Percentiles rank a stretch among this genome's conserved stretches.
phyloP scores from a whole-genome alignment of 1,140 invertebrate species.

The Rhopalosiphum maidis region DNA sequence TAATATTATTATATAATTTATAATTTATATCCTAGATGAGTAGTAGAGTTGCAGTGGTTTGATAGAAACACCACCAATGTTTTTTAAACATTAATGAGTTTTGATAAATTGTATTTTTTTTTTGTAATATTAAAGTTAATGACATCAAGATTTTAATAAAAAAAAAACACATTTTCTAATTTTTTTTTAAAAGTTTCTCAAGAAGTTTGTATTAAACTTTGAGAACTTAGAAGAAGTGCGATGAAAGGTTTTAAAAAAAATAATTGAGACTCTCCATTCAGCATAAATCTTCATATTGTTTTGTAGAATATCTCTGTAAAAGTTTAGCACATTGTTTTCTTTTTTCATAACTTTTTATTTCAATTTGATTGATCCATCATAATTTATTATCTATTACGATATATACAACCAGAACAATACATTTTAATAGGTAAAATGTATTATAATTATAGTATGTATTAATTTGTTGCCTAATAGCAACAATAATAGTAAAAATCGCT shows the following conservation, averaged over 20 bases:
- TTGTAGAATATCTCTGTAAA: background rate
- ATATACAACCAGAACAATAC: background rate
- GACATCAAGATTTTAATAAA: constrained; percentile 3
- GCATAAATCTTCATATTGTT: background rate
- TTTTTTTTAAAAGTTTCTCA: background rate
- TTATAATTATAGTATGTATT: background rate
- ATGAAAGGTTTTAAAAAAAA: background rate
- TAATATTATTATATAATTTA: background rate
- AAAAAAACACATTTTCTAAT: background rate
- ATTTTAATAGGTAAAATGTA: background rate
- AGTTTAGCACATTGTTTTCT: background rate
- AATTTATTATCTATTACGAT: background rate
- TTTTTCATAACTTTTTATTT: background rate
- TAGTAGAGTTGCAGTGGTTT: background rate
- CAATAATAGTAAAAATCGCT: background rate
- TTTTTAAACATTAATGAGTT: background rate
- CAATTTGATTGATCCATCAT: background rate
- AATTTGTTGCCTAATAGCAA: background rate
- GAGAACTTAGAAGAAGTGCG: background rate
- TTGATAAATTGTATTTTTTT: background rate
- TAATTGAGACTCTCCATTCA: background rate
- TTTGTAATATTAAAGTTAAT: background rate
- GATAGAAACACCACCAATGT: background rate
- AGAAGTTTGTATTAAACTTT: background rate
- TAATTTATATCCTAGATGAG: background rate